Evolutionary conservation across 2,888 invertebrate species (phyloP).

Genomic region (Drosophila sordidapex): DNA sequence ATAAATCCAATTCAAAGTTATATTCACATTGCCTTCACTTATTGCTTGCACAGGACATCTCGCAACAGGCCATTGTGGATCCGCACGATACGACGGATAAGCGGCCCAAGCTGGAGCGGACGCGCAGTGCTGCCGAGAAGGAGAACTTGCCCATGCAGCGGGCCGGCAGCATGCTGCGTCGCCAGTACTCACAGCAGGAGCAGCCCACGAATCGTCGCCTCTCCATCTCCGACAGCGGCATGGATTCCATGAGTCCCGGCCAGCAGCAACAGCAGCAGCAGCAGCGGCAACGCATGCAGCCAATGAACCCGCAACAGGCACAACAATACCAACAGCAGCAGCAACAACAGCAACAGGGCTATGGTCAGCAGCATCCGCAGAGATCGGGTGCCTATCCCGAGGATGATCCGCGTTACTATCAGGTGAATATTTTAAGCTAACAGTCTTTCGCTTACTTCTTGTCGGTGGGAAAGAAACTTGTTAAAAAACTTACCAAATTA

Average conservation of each 20-base stretch:
- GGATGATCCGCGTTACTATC: constrained; percentile 88
- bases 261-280: constrained; percentile 80
- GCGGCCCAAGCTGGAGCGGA: constrained; percentile 93
- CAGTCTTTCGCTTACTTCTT: background rate
- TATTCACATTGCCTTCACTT: background rate
- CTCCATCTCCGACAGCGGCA: constrained; percentile 86
- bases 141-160: constrained; percentile 92
- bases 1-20: too few species aligned
- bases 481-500: too few species aligned
- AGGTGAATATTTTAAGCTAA: constrained; percentile 69
- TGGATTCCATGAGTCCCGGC: constrained; percentile 84
- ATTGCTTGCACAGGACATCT: constrained; percentile 71
- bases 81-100: constrained; percentile 88
- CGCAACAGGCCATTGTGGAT: constrained; percentile 85
- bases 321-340: constrained; percentile 68
- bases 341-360: constrained; percentile 84
- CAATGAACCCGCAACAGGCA: constrained; percentile 72
- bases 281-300: constrained; percentile 82
- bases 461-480: background rate
- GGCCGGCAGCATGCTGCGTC: constrained; percentile 90
- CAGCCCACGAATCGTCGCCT: constrained; percentile 88
- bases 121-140: constrained; percentile 94
- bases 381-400: constrained; percentile 86
- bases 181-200: constrained; percentile 92
- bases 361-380: constrained; percentile 83